A percentile compares a stretch with the other conserved stretches of the same genome.
phyloP scores from a whole-genome alignment of 1,140 invertebrate genomes.

The Dinoponera quadriceps region DNA sequence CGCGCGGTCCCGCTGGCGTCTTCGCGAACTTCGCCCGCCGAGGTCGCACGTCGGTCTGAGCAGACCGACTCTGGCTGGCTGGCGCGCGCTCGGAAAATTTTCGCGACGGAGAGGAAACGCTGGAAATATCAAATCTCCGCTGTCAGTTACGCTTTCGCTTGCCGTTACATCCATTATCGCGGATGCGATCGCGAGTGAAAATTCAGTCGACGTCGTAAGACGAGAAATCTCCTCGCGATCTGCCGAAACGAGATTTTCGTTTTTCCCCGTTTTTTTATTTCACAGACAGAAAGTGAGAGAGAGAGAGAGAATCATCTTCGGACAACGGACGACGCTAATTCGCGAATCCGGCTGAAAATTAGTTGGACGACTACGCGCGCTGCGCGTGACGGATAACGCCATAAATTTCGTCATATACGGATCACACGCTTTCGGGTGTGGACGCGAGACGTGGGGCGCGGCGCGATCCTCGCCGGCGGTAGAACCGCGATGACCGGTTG shows the following conservation, averaged over 20 bases:
- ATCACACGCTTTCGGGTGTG: conserved; percentile 50
- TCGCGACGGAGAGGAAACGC: conserved; percentile 1
- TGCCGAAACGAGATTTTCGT: neutral
- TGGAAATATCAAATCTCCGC: neutral
- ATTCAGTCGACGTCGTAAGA: neutral
- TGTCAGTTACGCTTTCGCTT: too few relatives aligned
- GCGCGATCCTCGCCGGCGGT: conserved; percentile 48
- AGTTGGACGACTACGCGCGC: conserved; percentile 43
- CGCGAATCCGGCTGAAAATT: conserved; percentile 66
- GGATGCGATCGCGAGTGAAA: conserved; percentile 8
- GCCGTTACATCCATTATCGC: neutral
- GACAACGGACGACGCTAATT: conserved; percentile 48
- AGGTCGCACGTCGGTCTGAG: conserved; percentile 26
- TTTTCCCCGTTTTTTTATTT: too few relatives aligned
- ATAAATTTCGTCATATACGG: conserved; percentile 73
- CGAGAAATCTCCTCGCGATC: neutral
- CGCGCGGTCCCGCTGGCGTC: conserved; percentile 16
- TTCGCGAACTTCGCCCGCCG: neutral
- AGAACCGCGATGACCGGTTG: conserved; percentile 68
- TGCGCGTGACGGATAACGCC: conserved; percentile 75
- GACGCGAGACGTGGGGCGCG: conserved; percentile 33
- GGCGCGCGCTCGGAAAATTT: neutral
- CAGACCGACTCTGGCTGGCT: neutral
- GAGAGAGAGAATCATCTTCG: neutral
- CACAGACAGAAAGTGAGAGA: too few relatives aligned